A percentile compares a stretch with the other conserved stretches of the same genome.
phyloP scores from a whole-genome alignment of 2,797 vertebrate species.

The Pristis pectinata region DNA sequence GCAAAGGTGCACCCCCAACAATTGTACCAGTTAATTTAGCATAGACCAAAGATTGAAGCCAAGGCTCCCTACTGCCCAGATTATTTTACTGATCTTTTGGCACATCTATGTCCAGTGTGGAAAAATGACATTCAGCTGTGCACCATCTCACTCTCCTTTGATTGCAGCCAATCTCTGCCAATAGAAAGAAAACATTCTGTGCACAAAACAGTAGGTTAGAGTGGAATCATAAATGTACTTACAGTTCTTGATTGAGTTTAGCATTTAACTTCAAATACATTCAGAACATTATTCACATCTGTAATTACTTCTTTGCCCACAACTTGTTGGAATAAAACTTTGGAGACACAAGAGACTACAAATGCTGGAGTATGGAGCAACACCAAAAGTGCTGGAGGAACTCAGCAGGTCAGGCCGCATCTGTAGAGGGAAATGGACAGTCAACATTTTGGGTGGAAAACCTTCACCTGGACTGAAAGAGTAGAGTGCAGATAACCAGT shows the following conservation, averaged over 20 bases:
- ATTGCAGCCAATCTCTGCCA: not conserved
- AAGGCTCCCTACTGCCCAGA: not conserved
- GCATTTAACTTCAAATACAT: not conserved
- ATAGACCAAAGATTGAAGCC: not conserved
- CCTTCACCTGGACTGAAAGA: too few species aligned
- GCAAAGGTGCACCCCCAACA: not conserved
- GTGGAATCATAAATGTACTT: not conserved
- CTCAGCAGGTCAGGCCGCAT: too few species aligned
- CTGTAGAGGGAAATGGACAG: too few species aligned
- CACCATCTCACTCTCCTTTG: not conserved
- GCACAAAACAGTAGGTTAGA: not conserved
- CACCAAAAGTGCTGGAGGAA: too few species aligned
- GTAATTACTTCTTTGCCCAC: not conserved
- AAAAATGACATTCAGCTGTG: not conserved
- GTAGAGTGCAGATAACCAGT: too few species aligned
- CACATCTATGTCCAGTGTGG: not conserved
- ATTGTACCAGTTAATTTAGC: not conserved
- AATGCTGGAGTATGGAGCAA: too few species aligned
- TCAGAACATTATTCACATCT: not conserved
- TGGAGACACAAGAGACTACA: too few species aligned
- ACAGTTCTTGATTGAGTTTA: not conserved
- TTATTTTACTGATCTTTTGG: not conserved
- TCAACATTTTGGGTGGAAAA: too few species aligned
- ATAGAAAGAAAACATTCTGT: not conserved
- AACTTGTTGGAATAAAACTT: not conserved